These are phyloP conservation scores for Alethe diademata DNA, from an alignment of 2,113 vertebrate species.

Conservation along the genomic window DNA sequence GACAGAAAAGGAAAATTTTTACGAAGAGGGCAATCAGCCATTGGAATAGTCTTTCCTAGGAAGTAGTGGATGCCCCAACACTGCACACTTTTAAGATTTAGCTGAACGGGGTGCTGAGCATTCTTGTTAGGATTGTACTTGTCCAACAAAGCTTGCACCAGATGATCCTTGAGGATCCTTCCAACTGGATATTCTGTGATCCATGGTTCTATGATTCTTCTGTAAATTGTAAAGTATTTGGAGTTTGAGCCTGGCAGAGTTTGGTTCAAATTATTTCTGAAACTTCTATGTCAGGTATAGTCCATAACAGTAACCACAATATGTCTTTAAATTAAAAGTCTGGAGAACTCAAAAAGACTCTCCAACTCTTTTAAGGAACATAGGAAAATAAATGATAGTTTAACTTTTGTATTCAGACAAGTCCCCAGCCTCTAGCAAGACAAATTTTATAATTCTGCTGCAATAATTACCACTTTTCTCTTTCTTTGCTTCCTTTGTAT, in stretches of 20 bases:
- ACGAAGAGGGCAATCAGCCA: background rate
- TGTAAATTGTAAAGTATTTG: background rate
- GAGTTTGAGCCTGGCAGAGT: background rate
- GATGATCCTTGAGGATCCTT: background rate
- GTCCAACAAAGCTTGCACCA: background rate
- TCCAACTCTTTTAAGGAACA: background rate
- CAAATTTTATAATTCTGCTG: background rate
- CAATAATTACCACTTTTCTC: background rate
- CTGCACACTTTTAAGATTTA: background rate
- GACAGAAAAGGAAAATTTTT: background rate
- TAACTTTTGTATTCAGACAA: background rate
- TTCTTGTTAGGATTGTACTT: rapidly evolving
- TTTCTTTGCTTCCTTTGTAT: slow-evolving; percentile 16
- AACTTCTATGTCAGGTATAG: background rate
- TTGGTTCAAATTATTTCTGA: background rate
- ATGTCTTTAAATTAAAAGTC: background rate
- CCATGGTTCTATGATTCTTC: background rate
- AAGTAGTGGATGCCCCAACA: background rate
- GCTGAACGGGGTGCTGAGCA: background rate
- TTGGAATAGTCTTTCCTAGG: background rate
- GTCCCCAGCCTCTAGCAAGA: background rate
- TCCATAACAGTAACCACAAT: background rate
- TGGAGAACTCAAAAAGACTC: background rate
- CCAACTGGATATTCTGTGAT: background rate
- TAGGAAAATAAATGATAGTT: background rate